These are phyloP conservation scores for Cylindroiulus punctatus DNA, from an alignment of 2,888 invertebrate species.

Conservation along the genomic window DNA sequence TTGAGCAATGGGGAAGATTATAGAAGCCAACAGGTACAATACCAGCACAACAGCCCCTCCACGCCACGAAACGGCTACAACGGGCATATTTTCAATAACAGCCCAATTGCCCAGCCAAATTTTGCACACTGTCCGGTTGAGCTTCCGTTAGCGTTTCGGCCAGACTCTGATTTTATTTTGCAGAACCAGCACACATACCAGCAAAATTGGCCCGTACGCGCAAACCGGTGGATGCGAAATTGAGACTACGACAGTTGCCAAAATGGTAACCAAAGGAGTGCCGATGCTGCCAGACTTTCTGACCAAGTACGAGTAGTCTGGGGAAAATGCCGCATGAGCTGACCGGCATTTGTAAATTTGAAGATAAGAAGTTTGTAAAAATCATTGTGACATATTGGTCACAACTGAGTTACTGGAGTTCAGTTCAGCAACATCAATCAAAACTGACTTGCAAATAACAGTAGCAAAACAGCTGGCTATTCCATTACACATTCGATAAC, in stretches of 20 bases:
- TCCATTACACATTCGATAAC: too few species aligned
- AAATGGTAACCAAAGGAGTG: background rate
- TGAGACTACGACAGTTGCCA: background rate
- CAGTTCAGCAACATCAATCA: too few species aligned
- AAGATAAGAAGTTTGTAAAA: background rate
- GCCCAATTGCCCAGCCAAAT: background rate
- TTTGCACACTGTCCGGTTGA: background rate
- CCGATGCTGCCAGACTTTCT: background rate
- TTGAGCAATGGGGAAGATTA: background rate
- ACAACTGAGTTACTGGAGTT: too few species aligned
- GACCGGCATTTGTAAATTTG: background rate
- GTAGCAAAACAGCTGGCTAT: too few species aligned
- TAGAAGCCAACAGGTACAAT: background rate
- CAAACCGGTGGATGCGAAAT: background rate
- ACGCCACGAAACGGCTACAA: background rate
- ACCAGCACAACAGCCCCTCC: background rate
- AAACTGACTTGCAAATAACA: too few species aligned
- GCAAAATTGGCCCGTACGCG: background rate
- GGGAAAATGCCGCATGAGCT: background rate
- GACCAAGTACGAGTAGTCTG: background rate
- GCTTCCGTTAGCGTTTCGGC: background rate
- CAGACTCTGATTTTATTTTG: background rate
- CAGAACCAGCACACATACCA: background rate
- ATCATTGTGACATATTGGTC: background rate
- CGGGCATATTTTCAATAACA: background rate